Conservation (phyloP, 2,888 invertebrate genomes). For the Idaea straminata region DNA sequence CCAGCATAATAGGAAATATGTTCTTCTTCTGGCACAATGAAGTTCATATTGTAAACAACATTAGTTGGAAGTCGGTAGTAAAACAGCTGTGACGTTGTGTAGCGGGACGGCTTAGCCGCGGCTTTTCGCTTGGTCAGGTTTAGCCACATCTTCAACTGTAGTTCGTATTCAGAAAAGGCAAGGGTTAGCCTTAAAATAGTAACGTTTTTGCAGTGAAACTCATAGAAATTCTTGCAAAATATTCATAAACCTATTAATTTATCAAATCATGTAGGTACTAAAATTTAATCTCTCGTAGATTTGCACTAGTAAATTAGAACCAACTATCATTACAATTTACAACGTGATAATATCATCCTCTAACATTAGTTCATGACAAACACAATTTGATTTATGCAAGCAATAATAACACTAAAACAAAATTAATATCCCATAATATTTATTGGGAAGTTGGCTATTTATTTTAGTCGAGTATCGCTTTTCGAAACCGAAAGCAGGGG, state of each 20-base stretch:
- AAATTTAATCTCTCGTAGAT: neutral
- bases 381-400: constrained; percentile 23
- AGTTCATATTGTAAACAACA: no score
- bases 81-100: no score
- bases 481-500: constrained; percentile 15
- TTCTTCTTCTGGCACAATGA: no score
- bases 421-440: constrained; percentile 25
- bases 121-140: no score
- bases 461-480: constrained; percentile 19
- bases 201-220: no score
- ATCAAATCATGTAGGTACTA: neutral
- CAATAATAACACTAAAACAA: constrained; percentile 23
- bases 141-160: no score
- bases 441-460: constrained; percentile 11
- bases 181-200: no score
- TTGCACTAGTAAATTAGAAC: neutral
- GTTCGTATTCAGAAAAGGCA: no score
- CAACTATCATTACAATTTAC: neutral
- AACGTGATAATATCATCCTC: neutral
- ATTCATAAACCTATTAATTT: neutral
- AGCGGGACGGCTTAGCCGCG: no score
- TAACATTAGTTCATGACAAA: constrained; percentile 21
- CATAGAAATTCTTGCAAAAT: neutral
- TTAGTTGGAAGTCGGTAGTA: no score
- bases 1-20: no score